A percentile compares a stretch with the other conserved stretches of the same genome.
Evolutionary conservation across 2,888 invertebrate species (phyloP).

Genomic region (Archips xylosteana): DNA sequence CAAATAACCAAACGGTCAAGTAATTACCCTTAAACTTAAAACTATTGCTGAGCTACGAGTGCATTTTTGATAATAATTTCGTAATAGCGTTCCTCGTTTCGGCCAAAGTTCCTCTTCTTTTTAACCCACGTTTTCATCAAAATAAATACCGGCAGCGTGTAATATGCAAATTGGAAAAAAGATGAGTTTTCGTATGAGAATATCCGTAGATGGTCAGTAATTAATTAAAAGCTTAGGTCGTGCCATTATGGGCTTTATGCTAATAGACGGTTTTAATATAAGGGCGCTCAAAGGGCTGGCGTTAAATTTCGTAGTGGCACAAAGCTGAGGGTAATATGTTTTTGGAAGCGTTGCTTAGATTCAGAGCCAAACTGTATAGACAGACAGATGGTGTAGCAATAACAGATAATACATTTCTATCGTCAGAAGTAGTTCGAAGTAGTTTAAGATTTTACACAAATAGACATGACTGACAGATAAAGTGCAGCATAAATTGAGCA

Average conservation of each 20-base stretch:
- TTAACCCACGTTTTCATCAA: constrained; percentile 1
- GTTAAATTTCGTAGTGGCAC: constrained; percentile 28
- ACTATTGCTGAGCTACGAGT: too few species aligned
- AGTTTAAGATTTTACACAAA: too few species aligned
- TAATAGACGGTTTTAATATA: constrained; percentile 78
- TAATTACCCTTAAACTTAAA: too few species aligned
- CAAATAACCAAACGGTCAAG: too few species aligned
- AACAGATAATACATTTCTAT: too few species aligned
- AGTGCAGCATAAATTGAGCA: too few species aligned
- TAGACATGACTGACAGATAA: too few species aligned
- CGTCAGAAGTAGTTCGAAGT: too few species aligned
- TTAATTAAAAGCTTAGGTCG: constrained; percentile 81
- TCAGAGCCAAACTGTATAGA: neutral
- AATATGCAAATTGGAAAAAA: constrained; percentile 64
- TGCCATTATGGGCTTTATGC: constrained; percentile 80
- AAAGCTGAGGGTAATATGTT: constrained; percentile 27
- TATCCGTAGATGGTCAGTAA: constrained; percentile 71
- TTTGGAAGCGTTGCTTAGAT: constrained; percentile 8
- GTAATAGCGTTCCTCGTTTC: too few species aligned
- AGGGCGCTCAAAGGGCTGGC: constrained; percentile 70
- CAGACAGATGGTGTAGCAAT: neutral
- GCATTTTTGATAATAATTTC: too few species aligned
- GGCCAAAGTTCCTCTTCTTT: neutral
- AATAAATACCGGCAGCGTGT: constrained; percentile 47
- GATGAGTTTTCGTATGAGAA: constrained; percentile 58